Base-by-base conservation (phyloP, 2,888 invertebrate genomes). In the Microplitis manilae region DNA sequence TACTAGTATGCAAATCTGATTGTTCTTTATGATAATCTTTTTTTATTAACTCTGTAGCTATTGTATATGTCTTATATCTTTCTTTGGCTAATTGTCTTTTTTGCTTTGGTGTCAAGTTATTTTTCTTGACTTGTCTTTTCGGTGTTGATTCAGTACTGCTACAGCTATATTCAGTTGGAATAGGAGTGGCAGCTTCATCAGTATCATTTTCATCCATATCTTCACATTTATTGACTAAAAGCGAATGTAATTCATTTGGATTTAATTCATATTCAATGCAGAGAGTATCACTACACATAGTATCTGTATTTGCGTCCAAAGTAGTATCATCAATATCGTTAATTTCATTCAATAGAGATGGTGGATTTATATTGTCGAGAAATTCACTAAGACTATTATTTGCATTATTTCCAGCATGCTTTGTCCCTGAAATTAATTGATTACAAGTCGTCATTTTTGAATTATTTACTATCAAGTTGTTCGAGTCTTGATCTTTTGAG, bases 51-150 rank as follows among this genome's bases (percentile, higher is more conserved):
- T 92, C 92, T 0, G 92, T 94, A 0, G 93, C 94, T 62, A 96
- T 95, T 0, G 95, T 96, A 86, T 96, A 96, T 0, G 96, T 96
- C 87, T 94, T 95, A 87, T 94, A 96, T 79, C 96, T 93, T 84
- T 96, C 96, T 86, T 95, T 95, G 1, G 94, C 93, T 60, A 94
- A 89, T 82, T 93, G 93, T 62, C 96, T 91, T 85, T 94, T 94
- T 86, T 96, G 95, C 88, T 95, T 96, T 0, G 96, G 95, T 0
- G 95, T 96, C 77, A 95, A 86, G 17, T 82, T 79, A 75, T 65
- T 83, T 1, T 90, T 86, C 82, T 90, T 90, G 74, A 91, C 89
- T 40, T 91, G 91, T 84, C 92, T 94, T 82, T 94, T 94, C 0
- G 95, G 95, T 0, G 95, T 95, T 0, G 95, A 94, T 84, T 96